Base-by-base conservation (phyloP, 92 coral and sea anemone genomes). In the Pocillopora meandrina region DNA sequence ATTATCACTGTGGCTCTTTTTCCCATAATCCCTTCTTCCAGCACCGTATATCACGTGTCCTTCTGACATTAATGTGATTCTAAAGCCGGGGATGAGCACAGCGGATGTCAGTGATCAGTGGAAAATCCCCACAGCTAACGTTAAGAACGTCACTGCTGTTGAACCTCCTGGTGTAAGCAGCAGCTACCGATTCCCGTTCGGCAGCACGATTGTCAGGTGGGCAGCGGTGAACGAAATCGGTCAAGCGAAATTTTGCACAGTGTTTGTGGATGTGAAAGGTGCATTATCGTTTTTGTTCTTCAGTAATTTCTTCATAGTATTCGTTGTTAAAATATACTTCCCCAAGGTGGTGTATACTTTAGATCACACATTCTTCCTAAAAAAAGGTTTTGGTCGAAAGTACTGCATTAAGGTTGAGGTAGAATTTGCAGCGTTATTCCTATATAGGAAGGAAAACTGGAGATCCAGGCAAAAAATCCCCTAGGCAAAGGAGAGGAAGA, bases 121-220 rank as follows among this genome's bases (percentile, higher is more conserved):
- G 86, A 31, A 34, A 35, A 34, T 55, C 35, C 76, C 85, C 42
- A 69, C 55, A 18, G 18, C 87, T 35, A 84, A 84, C 72, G 78
- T 61, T 26, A 75, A 75, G 19, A 84, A 84, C 82, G 19, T 84
- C 55, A 74, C 82, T 21, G 87, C 59, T 55, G 52, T 75, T 2
- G n/a, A 15, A 69, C 87, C 87, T 47, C 73, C 74, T 55, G 87
- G 87, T 15, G 87, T 69, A 12, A 78, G 72, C 18, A 21, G 82
- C 62, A 59, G 72, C 11, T 84, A 84, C 61, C 71, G 31, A 59
- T 84, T 84, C 34, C 87, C 87, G 17, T 11, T 26, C 18, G 87
- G 87, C 8, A 34, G 9, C 1, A 74, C 82, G 31, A 36, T 9
- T 56, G 82, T 84, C 31, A 65, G n/a, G 63, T 84, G 87, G 87